Percentiles rank a stretch among this genome's conserved stretches.
Evolutionary conservation across 2,113 vertebrate species (phyloP).

Genomic region (Mus spicilegus): DNA sequence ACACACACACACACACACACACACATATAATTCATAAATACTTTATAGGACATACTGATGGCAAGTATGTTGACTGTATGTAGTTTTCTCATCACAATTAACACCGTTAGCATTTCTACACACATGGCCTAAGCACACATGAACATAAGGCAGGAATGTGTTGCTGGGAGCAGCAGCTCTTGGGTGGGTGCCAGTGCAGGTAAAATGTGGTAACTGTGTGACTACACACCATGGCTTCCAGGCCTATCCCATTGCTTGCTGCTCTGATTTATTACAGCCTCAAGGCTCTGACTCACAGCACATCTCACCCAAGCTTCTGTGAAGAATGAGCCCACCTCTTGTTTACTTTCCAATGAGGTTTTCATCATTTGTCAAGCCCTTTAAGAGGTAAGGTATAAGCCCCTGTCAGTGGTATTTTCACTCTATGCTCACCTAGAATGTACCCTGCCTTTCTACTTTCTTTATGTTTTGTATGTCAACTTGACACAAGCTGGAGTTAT

Average conservation of each 20-base stretch:
- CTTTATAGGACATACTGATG: background rate
- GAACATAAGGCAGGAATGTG: accelerated
- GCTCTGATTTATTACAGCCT: background rate
- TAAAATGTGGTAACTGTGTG: background rate
- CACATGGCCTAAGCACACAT: background rate
- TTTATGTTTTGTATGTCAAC: background rate
- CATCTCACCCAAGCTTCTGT: background rate
- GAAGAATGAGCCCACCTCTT: background rate
- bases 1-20: background rate
- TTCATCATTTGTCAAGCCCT: background rate
- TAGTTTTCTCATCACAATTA: background rate
- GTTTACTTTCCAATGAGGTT: background rate
- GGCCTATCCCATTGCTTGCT: accelerated
- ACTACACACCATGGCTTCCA: too few relatives aligned
- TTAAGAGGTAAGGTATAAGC: background rate
- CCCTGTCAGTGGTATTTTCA: background rate
- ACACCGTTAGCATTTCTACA: background rate
- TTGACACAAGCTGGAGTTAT: too few relatives aligned
- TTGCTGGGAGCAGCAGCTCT: background rate
- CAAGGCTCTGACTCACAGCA: accelerated
- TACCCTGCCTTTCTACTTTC: background rate
- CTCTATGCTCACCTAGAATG: background rate
- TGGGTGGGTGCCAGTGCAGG: background rate
- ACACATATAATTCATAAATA: background rate
- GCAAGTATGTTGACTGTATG: background rate